These are phyloP conservation scores for Cotesia congregata DNA, from an alignment of 2,888 invertebrate species.

Conservation along the genomic window DNA sequence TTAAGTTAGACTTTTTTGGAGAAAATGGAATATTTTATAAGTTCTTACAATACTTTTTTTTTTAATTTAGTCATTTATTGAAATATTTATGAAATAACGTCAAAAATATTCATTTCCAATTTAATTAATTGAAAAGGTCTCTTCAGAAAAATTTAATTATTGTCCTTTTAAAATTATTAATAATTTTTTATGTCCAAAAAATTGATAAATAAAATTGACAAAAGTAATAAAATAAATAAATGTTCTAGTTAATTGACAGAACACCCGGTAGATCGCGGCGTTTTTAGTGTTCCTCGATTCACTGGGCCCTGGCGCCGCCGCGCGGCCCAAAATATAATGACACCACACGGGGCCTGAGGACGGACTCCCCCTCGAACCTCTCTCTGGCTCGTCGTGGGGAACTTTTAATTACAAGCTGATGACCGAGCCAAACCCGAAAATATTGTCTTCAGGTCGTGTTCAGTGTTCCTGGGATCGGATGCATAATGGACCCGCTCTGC, in stretches of 20 bases:
- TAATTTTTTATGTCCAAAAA: too few species aligned
- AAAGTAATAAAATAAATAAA: not conserved
- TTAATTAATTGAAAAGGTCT: too few species aligned
- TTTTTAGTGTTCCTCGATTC: conserved; percentile 64
- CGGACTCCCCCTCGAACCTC: conserved; percentile 44
- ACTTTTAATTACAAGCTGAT: conserved; percentile 69
- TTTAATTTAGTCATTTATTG: too few species aligned
- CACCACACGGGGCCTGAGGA: conserved; percentile 57
- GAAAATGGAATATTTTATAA: too few species aligned
- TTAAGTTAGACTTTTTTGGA: too few species aligned
- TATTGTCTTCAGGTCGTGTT: conserved; percentile 62
- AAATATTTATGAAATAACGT: too few species aligned
- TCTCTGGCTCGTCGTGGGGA: conserved; percentile 57
- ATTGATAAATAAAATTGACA: conserved; percentile 24
- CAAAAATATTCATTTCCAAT: too few species aligned
- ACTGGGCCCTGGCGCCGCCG: conserved; percentile 68
- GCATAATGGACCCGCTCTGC: conserved; percentile 42
- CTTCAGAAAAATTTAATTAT: too few species aligned
- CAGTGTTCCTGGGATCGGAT: conserved; percentile 41
- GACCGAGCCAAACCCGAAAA: conserved; percentile 68
- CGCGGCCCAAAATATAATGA: conserved; percentile 67
- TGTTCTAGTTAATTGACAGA: conserved; percentile 4
- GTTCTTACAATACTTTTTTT: too few species aligned
- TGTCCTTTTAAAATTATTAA: too few species aligned
- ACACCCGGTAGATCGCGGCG: conserved; percentile 57